Evolutionary conservation across 2,888 invertebrate species (phyloP), one percentile per base, ranked within the genome.

Genomic region (Erebia aethiops): DNA sequence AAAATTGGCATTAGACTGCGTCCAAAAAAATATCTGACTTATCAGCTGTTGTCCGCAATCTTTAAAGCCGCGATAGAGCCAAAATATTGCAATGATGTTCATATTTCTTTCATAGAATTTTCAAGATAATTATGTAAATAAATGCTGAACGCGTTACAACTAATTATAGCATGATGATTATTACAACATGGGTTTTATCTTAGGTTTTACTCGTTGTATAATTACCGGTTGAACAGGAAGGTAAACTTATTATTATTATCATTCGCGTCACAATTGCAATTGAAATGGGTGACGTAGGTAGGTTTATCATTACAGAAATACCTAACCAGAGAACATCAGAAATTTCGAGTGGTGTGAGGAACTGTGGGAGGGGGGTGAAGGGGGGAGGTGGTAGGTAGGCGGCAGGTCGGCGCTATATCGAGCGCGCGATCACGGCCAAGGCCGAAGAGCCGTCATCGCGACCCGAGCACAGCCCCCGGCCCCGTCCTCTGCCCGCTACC

Each of bases 401-500:
- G 77, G 77, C 77, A 81, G 84, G 85, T 78, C 80, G 80, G 81
- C 82, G 89, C 89, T 92, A 92, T 92, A 92, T 92, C 90, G 92
- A 92, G 92, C 92, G 87, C 81, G 85, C 91, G 92, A 91, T 93
- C 92, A 92, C 90, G 92, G 92, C 91, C 92, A 93, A 92, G 92
- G 92, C 87, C 85, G 81, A 80, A 71, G 77, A 76, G 82, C 82
- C 89, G 87, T 82, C 88, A 84, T 83, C 86, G 83, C 81, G 84
- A 81, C 81, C 81, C 84, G 80, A 80, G 81, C 82, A 66, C 63
- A 73, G 75, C 75, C 77, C 74, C 75, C 71, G 72, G 66, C 63
- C 56, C 43, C 41, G 62, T 62, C 46, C 61, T 61, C 46, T 69
- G 64, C 66, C 67, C 70, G 63, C 67, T 69, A 71, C 64, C 71